Conservation (phyloP, 2,888 invertebrate genomes). For the Sesamia inferens region DNA sequence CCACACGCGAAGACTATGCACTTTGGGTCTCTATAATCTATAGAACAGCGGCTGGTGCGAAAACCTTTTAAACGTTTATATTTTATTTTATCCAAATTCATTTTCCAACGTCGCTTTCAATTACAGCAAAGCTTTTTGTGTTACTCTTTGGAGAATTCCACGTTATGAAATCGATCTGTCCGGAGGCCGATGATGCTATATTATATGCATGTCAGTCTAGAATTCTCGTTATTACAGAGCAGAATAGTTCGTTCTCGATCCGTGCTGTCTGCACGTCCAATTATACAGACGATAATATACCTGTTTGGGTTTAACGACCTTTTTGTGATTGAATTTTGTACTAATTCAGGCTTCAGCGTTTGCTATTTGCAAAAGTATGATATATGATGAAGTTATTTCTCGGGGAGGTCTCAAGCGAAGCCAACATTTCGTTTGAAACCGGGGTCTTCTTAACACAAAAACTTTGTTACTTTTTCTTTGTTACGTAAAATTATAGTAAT, state of each 20-base stretch:
- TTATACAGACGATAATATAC: background rate
- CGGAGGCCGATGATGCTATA: background rate
- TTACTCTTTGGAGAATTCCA: background rate
- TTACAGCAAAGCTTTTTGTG: background rate
- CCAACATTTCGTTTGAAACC: too few relatives aligned
- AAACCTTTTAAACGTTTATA: too few relatives aligned
- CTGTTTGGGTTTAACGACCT: background rate
- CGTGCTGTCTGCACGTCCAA: background rate
- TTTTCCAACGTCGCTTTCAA: background rate
- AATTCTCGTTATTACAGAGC: background rate
- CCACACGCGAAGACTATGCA: background rate
- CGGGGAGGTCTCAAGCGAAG: too few relatives aligned
- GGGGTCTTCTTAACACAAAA: too few relatives aligned
- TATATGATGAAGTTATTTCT: too few relatives aligned
- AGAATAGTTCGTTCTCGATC: too few relatives aligned
- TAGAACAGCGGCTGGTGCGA: background rate
- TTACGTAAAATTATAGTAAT: too few relatives aligned
- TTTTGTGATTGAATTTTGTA: background rate
- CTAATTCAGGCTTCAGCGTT: background rate
- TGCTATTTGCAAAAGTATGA: background rate
- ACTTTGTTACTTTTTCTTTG: too few relatives aligned
- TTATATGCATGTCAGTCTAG: background rate
- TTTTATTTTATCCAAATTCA: too few relatives aligned
- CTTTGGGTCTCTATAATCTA: background rate
- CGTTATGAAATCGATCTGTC: background rate